phyloP scores from a whole-genome alignment of 2,888 invertebrate genomes.

The Baronia brevicornis region DNA sequence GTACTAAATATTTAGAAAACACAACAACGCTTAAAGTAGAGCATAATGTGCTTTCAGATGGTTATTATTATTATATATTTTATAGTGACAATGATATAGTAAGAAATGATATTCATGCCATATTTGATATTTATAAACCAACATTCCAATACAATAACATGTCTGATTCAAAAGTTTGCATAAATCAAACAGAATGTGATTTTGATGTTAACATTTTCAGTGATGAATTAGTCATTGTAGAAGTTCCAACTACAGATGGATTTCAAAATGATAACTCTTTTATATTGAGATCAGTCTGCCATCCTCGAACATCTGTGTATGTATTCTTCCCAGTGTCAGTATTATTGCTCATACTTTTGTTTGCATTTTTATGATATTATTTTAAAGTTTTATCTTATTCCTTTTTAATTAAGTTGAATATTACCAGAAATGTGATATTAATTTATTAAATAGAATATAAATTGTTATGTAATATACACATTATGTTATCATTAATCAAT shows the following conservation, averaged over 20 bases:
- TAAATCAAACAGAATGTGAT: constrained; percentile 85
- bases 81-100: constrained; percentile 90
- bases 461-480: constrained; percentile 10
- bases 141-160: constrained; percentile 86
- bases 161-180: constrained; percentile 79
- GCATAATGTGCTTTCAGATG: constrained; percentile 83
- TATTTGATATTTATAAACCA: constrained; percentile 90
- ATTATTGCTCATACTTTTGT: constrained; percentile 83
- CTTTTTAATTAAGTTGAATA: constrained; percentile 53
- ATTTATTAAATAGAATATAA: constrained; percentile 41
- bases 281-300: constrained; percentile 83
- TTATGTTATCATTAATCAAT: constrained; percentile 9
- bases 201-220: constrained; percentile 83
- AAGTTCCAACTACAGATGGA: constrained; percentile 88
- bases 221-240: constrained; percentile 87
- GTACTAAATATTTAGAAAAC: constrained; percentile 80
- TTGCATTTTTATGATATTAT: constrained; percentile 85
- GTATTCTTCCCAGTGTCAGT: constrained; percentile 87
- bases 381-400: constrained; percentile 44
- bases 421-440: constrained; percentile 69
- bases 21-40: constrained; percentile 79
- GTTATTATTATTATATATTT: constrained; percentile 93
- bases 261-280: constrained; percentile 85
- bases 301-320: constrained; percentile 86
- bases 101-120: constrained; percentile 86